phyloP scores from a whole-genome alignment of 1,140 invertebrate genomes.

The Dufourea novaeangliae region DNA sequence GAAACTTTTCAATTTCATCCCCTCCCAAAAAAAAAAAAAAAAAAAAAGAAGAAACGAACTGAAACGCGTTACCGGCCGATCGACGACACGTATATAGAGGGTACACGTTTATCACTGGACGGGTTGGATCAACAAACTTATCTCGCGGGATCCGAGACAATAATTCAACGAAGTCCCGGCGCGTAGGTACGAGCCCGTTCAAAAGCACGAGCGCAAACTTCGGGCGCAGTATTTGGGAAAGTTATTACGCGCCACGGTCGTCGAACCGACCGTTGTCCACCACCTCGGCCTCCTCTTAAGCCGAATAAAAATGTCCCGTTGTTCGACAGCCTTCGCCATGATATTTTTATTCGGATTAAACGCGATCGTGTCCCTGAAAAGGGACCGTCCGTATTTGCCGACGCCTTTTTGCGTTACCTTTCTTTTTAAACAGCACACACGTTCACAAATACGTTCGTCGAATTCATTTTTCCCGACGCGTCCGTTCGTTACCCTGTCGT shows the following conservation, averaged over 20 bases:
- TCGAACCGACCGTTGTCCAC: background rate
- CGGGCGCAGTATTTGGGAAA: constrained; percentile 16
- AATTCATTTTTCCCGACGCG: background rate
- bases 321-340: constrained; percentile 30
- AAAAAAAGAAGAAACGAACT: no score
- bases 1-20: constrained; percentile 62
- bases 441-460: background rate
- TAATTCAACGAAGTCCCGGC: constrained; percentile 21
- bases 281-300: constrained; percentile 1
- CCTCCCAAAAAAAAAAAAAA: constrained; percentile 46
- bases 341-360: constrained; percentile 45
- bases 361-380: constrained; percentile 12
- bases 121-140: constrained; percentile 30
- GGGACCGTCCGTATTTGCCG: background rate
- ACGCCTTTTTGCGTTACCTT: background rate
- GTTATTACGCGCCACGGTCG: constrained; percentile 40
- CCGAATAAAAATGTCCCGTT: constrained; percentile 42
- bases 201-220: constrained; percentile 18
- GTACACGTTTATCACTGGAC: constrained; percentile 1
- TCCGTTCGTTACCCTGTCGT: no score
- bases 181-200: background rate
- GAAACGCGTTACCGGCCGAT: constrained; percentile 47
- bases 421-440: background rate
- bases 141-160: constrained; percentile 39
- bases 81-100: constrained; percentile 3